Conservation (phyloP, 1,140 invertebrate species). For the Sycobia sp. region DNA sequence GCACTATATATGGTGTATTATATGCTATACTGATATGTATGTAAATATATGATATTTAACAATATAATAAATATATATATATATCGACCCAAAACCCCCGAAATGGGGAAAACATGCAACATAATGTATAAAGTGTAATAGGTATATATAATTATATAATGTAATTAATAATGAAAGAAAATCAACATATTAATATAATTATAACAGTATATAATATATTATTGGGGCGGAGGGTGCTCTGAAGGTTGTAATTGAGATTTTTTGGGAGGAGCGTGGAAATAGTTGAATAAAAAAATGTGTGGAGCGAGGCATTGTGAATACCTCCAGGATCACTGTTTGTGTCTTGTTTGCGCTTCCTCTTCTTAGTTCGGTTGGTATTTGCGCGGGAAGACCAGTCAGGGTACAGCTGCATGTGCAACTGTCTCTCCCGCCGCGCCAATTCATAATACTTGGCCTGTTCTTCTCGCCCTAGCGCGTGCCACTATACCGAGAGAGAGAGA, state of each 20-base stretch:
- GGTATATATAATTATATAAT: conserved; percentile 39
- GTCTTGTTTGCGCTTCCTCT: conserved; percentile 99
- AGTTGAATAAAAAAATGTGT: conserved; percentile 20
- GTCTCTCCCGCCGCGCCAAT: conserved; percentile 95
- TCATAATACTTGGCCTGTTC: conserved; percentile 99
- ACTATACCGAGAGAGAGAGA: conserved; percentile 70
- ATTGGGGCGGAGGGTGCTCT: conserved; percentile 13
- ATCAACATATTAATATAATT: conserved; percentile 38
- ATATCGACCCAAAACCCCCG: conserved; percentile 54
- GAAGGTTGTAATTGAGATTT: too few species aligned
- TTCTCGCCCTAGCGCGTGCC: conserved; percentile 97
- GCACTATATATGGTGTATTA: conserved; percentile 34
- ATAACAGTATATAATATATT: conserved; percentile 45
- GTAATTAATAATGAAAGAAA: conserved; percentile 42
- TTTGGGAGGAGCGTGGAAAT: not conserved
- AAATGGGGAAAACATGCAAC: conserved; percentile 58
- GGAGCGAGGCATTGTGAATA: conserved; percentile 65
- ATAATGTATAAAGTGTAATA: conserved; percentile 54
- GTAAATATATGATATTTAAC: conserved; percentile 33
- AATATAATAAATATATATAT: conserved; percentile 35
- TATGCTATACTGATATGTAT: conserved; percentile 42
- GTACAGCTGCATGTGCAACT: conserved; percentile 98
- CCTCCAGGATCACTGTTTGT: conserved; percentile 88
- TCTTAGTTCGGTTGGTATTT: conserved; percentile 97
- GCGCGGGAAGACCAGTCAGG: conserved; percentile 98